phyloP scores from a whole-genome alignment of 1,140 invertebrate species.

The Anthonomus grandis region DNA sequence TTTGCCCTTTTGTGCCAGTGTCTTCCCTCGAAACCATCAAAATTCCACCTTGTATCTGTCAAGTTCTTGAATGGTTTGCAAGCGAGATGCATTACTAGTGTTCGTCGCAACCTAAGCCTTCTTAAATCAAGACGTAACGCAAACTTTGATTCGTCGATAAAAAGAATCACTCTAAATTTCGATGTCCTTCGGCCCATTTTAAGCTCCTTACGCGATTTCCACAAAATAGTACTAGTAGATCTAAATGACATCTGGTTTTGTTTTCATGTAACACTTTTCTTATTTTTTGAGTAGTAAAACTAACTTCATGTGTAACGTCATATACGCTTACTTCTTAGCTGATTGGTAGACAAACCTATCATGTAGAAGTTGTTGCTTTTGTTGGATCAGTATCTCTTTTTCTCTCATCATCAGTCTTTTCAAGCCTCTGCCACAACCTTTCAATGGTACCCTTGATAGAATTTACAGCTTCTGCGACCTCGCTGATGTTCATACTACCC shows the following conservation, averaged over 20 bases:
- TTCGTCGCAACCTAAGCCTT: background rate
- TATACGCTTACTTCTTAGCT: background rate
- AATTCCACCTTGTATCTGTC: too few relatives aligned
- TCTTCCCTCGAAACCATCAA: background rate
- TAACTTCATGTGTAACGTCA: background rate
- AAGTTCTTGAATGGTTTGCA: background rate
- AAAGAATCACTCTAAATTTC: background rate
- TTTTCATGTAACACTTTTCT: background rate
- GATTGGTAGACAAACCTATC: background rate
- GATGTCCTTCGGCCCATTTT: background rate
- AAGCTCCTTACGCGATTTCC: background rate
- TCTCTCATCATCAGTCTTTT: background rate
- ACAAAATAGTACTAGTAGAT: too few relatives aligned
- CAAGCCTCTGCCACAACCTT: background rate
- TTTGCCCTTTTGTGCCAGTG: too few relatives aligned
- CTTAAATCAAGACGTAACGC: background rate
- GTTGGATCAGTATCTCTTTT: background rate
- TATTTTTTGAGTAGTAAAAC: background rate
- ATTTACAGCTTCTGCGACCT: background rate
- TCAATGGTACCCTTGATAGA: background rate
- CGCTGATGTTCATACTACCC: background rate
- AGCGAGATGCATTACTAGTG: background rate
- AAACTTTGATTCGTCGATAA: background rate
- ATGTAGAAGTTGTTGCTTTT: background rate
- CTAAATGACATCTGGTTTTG: background rate